These are phyloP conservation scores for Mylabris phalerata DNA, from an alignment of 1,140 invertebrate species.

Conservation along the genomic window DNA sequence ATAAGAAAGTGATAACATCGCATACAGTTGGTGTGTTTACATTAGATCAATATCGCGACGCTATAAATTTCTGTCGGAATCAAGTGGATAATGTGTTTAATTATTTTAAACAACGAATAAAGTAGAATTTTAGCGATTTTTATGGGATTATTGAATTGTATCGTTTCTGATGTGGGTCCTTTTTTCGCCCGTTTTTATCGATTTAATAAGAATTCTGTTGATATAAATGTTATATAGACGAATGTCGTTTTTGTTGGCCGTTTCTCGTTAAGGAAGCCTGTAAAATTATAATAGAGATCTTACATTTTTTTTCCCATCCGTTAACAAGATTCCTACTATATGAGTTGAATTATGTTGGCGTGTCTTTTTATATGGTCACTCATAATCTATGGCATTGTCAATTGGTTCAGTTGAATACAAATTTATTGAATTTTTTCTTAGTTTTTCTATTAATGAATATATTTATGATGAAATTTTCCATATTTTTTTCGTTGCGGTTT, in stretches of 20 bases:
- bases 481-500: not conserved
- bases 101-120: conserved; percentile 54
- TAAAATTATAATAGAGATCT: conserved; percentile 35
- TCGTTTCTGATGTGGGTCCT: conserved; percentile 27
- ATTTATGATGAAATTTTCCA: not conserved
- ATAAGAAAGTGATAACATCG: conserved; percentile 55
- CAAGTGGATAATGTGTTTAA: conserved; percentile 59
- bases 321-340: conserved; percentile 16
- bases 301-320: conserved; percentile 22
- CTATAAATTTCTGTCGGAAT: conserved; percentile 54
- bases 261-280: conserved; percentile 30
- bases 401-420: not conserved
- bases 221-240: conserved; percentile 22
- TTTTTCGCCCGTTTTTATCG: conserved; percentile 26
- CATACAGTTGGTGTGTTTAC: conserved; percentile 62
- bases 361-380: conserved; percentile 20
- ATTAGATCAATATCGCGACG: conserved; percentile 55
- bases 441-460: not conserved
- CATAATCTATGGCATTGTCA: not conserved
- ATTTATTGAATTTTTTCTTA: not conserved
- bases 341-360: conserved; percentile 27
- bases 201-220: not conserved
- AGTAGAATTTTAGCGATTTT: too few relatives aligned
- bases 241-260: conserved; percentile 20
- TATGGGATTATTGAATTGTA: too few relatives aligned